A percentile compares a stretch with the other conserved stretches of the same genome.
Evolutionary conservation across 2,113 vertebrate genomes (phyloP).

Genomic region (Todiramphus saurophagus): DNA sequence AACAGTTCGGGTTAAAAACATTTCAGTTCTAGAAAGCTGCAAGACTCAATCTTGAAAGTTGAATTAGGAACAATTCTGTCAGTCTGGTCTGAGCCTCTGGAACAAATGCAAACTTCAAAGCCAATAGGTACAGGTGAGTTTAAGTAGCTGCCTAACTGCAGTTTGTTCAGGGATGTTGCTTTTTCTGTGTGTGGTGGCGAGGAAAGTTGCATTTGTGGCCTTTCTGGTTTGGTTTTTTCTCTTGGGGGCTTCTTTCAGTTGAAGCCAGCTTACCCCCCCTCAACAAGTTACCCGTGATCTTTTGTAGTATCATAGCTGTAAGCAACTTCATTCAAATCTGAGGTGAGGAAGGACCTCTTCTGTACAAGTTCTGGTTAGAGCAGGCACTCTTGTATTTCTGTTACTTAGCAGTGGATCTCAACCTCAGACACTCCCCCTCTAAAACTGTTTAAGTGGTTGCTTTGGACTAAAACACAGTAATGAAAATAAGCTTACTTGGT

Average conservation of each 20-base stretch:
- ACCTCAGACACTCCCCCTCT: not conserved
- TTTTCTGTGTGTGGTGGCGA: not conserved
- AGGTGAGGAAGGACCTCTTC: not conserved
- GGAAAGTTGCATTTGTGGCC: rapidly evolving
- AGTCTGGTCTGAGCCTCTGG: not conserved
- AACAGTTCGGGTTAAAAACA: not conserved
- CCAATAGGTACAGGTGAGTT: not conserved
- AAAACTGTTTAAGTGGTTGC: not conserved
- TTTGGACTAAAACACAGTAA: not conserved
- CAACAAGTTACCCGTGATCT: not conserved
- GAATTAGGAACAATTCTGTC: not conserved
- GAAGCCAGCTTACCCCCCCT: not conserved
- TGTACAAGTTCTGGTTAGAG: not conserved
- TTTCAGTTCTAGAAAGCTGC: not conserved
- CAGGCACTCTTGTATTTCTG: not conserved
- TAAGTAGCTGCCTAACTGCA: not conserved
- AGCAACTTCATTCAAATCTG: not conserved
- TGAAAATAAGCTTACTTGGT: not conserved
- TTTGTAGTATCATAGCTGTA: not conserved
- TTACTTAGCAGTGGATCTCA: not conserved
- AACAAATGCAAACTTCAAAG: not conserved
- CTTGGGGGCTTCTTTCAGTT: not conserved
- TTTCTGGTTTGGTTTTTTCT: not conserved
- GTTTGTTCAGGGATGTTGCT: not conserved
- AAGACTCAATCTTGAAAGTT: not conserved